phyloP scores from a whole-genome alignment of 1,140 invertebrate species.

The Hyposmocoma kahamanoa region DNA sequence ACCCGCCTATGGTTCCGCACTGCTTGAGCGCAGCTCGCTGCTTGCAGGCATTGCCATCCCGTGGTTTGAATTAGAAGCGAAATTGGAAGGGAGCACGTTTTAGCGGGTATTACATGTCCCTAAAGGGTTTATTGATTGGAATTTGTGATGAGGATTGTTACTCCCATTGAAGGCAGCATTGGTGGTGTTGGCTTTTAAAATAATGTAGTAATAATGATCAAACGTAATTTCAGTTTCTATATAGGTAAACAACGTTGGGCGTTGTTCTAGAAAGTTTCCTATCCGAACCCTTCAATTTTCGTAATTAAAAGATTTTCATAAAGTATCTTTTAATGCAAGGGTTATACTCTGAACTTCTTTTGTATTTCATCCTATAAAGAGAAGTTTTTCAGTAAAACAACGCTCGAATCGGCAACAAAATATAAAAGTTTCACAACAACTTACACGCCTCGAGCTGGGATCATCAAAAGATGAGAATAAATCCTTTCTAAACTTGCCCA shows the following conservation, averaged over 20 bases:
- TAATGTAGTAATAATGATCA: too few species aligned
- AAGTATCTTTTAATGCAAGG: slow-evolving; percentile 54
- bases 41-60: slow-evolving; percentile 1
- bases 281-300: too few species aligned
- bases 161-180: too few species aligned
- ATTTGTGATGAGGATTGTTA: too few species aligned
- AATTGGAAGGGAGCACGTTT: slow-evolving; percentile 25
- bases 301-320: too few species aligned
- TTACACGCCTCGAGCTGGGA: slow-evolving; percentile 55
- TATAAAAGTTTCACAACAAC: slow-evolving; percentile 69
- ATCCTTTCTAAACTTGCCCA: slow-evolving; percentile 38
- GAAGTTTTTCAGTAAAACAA: slow-evolving; percentile 65
- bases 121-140: too few species aligned
- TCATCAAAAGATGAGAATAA: slow-evolving; percentile 47
- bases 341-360: slow-evolving; percentile 50
- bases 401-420: slow-evolving; percentile 57
- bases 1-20: slow-evolving; percentile 33
- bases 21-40: slow-evolving; percentile 16
- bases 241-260: too few species aligned
- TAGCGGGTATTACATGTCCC: too few species aligned
- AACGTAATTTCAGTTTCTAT: too few species aligned
- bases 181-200: too few species aligned
- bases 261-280: too few species aligned
- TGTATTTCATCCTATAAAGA: slow-evolving; percentile 62
- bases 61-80: slow-evolving; percentile 14